These are phyloP conservation scores for Trachelipus rathkii DNA, from an alignment of 1,140 invertebrate species.

Conservation along the genomic window DNA sequence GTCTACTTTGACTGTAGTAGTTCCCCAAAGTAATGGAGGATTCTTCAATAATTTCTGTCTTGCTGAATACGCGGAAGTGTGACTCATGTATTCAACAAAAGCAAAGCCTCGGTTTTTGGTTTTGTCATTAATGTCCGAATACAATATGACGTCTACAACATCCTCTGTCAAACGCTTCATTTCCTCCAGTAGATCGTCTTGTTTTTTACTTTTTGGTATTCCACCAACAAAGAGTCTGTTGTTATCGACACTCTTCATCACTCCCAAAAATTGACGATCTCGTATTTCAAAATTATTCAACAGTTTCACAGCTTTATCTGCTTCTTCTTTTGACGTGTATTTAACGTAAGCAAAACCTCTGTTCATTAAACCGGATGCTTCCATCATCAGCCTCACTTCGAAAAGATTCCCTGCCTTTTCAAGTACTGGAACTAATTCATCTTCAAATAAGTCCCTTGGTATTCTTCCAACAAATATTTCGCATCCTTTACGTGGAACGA, in stretches of 20 bases:
- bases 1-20: conserved; percentile 66
- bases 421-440: conserved; percentile 73
- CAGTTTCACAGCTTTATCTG: conserved; percentile 57
- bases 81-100: conserved; percentile 80
- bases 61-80: conserved; percentile 74
- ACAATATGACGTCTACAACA: conserved; percentile 70
- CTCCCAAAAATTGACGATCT: conserved; percentile 63
- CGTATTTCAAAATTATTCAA: conserved; percentile 68
- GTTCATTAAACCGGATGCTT: conserved; percentile 68
- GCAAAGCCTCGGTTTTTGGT: conserved; percentile 73
- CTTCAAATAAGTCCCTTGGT: conserved; percentile 71
- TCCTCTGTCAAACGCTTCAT: conserved; percentile 65
- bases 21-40: conserved; percentile 50
- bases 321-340: conserved; percentile 61
- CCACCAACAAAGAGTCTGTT: conserved; percentile 76
- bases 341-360: conserved; percentile 76
- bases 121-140: conserved; percentile 60
- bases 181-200: conserved; percentile 65
- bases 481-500: conserved; percentile 55
- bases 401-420: conserved; percentile 59
- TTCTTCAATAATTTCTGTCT: conserved; percentile 60
- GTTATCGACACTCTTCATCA: conserved; percentile 76
- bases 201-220: conserved; percentile 67
- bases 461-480: conserved; percentile 83
- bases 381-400: conserved; percentile 73